Evolutionary conservation across 1,140 invertebrate species (phyloP).

Genomic region (Holcopasites calliopsidis): DNA sequence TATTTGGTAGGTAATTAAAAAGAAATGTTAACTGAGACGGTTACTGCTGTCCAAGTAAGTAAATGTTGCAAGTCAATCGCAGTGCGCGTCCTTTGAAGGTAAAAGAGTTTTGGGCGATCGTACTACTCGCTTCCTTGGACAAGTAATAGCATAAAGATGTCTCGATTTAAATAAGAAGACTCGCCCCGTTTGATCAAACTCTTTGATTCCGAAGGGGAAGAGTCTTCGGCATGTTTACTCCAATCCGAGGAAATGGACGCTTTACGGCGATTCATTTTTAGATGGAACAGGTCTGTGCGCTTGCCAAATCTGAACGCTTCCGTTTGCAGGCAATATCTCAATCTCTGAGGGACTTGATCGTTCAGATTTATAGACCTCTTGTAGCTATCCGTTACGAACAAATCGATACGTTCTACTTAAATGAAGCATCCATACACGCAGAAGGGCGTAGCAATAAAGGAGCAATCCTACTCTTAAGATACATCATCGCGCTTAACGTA

Average conservation of each 20-base stretch:
- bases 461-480: too few species aligned
- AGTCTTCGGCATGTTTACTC: neutral
- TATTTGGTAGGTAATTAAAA: too few species aligned
- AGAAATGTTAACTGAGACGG: too few species aligned
- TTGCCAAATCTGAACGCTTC: neutral
- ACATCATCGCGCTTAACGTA: too few species aligned
- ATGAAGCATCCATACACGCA: too few species aligned
- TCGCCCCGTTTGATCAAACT: neutral
- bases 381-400: neutral
- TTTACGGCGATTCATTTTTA: neutral
- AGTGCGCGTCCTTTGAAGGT: too few species aligned
- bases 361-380: neutral
- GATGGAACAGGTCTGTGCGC: neutral
- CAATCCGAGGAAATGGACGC: neutral
- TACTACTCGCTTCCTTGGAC: neutral
- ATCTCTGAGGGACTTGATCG: neutral
- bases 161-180: neutral
- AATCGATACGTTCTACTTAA: neutral
- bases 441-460: too few species aligned
- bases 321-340: neutral
- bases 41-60: too few species aligned
- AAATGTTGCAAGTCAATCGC: too few species aligned
- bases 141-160: neutral
- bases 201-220: neutral
- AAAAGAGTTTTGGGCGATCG: neutral